These are phyloP conservation scores for Neoseiulus cucumeris DNA, from an alignment of 1,140 invertebrate species.

Conservation along the genomic window DNA sequence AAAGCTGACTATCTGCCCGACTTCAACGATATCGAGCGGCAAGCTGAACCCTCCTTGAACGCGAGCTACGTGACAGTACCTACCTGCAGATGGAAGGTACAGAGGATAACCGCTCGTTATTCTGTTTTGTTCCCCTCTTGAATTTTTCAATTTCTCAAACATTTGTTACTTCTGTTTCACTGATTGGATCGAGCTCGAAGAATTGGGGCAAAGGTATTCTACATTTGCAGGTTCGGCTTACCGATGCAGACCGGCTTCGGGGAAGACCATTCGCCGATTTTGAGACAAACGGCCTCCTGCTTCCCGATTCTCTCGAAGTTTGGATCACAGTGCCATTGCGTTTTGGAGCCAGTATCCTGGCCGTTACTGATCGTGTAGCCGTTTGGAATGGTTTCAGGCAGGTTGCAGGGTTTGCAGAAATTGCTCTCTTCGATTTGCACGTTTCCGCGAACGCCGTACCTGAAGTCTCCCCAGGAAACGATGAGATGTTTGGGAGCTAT, in stretches of 20 bases:
- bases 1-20: neutral
- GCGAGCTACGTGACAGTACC: neutral
- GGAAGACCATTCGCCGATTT: neutral
- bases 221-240: neutral
- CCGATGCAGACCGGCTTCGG: neutral
- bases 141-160: no score
- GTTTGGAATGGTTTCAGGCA: neutral
- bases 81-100: neutral
- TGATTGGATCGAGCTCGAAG: no score
- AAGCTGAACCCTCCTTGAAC: neutral
- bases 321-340: slow-evolving; percentile 9
- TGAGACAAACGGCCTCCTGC: neutral
- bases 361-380: slow-evolving; percentile 7
- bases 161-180: no score
- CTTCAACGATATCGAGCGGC: neutral
- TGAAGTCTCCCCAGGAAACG: slow-evolving; percentile 40
- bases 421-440: slow-evolving; percentile 25
- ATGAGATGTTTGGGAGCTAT: slow-evolving; percentile 33
- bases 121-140: no score
- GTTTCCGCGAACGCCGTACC: slow-evolving; percentile 33
- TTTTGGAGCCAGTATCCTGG: neutral
- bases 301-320: neutral
- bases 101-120: no score
- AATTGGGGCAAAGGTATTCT: no score
- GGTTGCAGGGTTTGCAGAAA: slow-evolving; percentile 23